Conservation (phyloP, 2,888 invertebrate genomes). For the Nephrotoma guestfalica region DNA sequence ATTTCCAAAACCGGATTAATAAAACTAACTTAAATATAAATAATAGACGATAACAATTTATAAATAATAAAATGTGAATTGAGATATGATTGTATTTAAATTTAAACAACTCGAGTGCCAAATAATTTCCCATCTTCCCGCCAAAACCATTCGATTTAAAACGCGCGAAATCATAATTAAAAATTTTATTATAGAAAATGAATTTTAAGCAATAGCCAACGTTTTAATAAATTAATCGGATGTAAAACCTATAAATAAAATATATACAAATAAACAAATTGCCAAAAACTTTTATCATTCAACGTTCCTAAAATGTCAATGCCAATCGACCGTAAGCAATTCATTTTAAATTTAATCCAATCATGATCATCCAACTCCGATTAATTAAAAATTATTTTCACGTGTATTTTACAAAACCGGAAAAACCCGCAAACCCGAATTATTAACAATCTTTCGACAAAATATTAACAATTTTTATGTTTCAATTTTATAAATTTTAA, state of each 20-base stretch:
- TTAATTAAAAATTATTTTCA: background rate
- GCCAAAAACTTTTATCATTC: background rate
- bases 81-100: background rate
- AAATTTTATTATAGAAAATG: background rate
- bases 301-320: background rate
- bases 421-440: background rate
- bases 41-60: background rate
- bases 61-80: background rate
- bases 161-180: background rate
- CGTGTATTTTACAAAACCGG: background rate
- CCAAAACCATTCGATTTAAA: background rate
- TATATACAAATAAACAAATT: background rate
- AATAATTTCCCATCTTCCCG: background rate
- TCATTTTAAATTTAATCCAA: background rate
- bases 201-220: background rate
- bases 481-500: background rate
- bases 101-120: background rate
- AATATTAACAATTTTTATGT: background rate
- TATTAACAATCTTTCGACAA: background rate
- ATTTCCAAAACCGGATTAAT: too few species aligned
- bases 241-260: background rate
- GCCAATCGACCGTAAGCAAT: background rate
- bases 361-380: background rate
- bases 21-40: background rate
- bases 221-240: background rate